These are phyloP conservation scores for Ophthalmolycus amberensis DNA, from an alignment of 2,113 vertebrate genomes.

Conservation along the genomic window DNA sequence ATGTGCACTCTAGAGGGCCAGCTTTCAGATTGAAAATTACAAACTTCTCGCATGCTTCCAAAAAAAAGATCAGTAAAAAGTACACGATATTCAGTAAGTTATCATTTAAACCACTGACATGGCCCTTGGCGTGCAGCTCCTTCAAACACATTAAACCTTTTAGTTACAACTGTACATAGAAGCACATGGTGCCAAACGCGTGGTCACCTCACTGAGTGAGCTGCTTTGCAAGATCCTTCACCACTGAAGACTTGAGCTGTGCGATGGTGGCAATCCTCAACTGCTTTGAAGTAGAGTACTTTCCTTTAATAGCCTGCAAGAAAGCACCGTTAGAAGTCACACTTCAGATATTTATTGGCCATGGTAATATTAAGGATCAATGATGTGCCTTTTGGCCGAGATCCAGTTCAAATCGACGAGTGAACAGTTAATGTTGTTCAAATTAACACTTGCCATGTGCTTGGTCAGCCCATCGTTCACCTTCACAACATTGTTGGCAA, in stretches of 20 bases:
- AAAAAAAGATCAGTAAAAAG: not conserved
- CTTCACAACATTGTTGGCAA: constrained; percentile 89
- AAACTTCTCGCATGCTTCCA: not conserved
- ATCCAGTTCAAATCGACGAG: not conserved
- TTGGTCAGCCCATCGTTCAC: constrained; percentile 84
- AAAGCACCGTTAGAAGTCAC: not conserved
- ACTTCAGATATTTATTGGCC: not conserved
- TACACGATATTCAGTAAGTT: not conserved
- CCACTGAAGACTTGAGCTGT: constrained; percentile 81
- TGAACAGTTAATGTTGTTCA: not conserved
- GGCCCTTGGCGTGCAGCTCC: not conserved
- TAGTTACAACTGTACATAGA: constrained; percentile 75
- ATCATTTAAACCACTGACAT: constrained; percentile 12
- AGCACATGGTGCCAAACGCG: constrained; percentile 67
- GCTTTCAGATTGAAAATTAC: not conserved
- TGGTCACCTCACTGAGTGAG: constrained; percentile 48
- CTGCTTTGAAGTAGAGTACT: constrained; percentile 84
- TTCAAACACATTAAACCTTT: constrained; percentile 18
- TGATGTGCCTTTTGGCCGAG: not conserved
- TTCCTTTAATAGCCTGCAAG: constrained; percentile 86
- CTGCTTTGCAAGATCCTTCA: constrained; percentile 82
- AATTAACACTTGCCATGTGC: constrained; percentile 80
- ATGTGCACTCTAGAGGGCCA: not conserved
- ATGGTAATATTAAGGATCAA: not conserved
- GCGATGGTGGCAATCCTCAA: constrained; percentile 82